Conservation (phyloP, 2,113 vertebrate species). For the Ellobius talpinus region DNA sequence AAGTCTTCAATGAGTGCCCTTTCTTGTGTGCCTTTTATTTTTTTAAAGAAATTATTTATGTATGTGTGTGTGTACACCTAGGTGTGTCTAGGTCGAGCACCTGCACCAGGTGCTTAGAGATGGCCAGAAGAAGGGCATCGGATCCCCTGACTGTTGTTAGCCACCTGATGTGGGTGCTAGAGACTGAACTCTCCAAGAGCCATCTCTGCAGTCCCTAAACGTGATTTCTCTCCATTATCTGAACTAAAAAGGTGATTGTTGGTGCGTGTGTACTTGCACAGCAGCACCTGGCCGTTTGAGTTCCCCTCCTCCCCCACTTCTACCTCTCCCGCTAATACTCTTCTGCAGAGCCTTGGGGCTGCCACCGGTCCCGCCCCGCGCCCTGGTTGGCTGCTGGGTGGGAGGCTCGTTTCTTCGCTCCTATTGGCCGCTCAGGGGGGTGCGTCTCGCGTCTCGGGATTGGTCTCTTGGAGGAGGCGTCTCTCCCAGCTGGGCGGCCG, state of each 20-base stretch:
- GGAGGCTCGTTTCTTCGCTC: slow-evolving; percentile 62
- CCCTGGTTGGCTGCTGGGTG: slow-evolving; percentile 21
- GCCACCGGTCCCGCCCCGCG: neutral
- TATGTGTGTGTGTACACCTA: neutral
- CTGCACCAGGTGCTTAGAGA: neutral
- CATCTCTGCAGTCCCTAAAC: neutral
- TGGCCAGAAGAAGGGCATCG: neutral
- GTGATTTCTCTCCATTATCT: neutral
- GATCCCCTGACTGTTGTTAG: neutral
- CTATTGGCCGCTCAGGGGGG: slow-evolving; percentile 41
- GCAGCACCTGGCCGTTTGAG: too few relatives aligned
- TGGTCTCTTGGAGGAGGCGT: neutral
- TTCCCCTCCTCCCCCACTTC: neutral
- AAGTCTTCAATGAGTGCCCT: neutral
- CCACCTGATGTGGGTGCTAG: neutral
- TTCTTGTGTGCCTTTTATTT: neutral
- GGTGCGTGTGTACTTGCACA: neutral
- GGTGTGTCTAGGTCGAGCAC: neutral
- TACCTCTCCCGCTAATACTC: accelerated
- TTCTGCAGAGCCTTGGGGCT: accelerated
- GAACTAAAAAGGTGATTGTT: neutral
- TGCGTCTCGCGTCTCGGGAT: neutral
- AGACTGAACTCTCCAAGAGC: neutral
- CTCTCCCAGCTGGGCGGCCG: accelerated
- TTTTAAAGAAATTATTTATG: neutral